Evolutionary conservation across 2,888 invertebrate species (phyloP), one percentile per base, ranked within the genome.

Genomic region (Drosophila paramelanica): DNA sequence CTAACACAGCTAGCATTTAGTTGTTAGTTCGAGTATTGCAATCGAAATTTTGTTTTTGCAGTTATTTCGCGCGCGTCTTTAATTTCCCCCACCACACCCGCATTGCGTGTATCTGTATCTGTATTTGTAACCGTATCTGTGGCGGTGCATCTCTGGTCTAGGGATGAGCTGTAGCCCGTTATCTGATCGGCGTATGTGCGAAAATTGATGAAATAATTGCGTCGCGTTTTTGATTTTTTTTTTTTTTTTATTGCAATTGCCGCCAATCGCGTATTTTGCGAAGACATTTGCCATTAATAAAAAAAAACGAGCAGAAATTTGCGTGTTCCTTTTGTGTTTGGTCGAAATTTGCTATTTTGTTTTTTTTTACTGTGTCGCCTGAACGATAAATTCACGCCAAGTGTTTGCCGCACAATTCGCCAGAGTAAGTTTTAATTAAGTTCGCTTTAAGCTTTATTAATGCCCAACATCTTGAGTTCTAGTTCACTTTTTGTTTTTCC

Each of bases 401-500:
- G 65, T 76, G 61, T 56, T 59, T 36, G 36, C 36, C 53, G 27
- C 31, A 42, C 25, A 50, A 59, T 60, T 79, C 65, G 53, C 36
- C 66, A 79, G 52, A 56, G 80, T 78, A 79, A 78, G 78, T 80
- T 77, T 73, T 77, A 73, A 80, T 80, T 80, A 80, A 70, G 73
- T 77, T 69, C 49, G 33, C 57, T 67, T 67, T 80, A 79, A 77
- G 73, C 80, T 66, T 70, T 77, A 69, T 79, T 73, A 73, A 80
- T 77, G 69, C 56, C 41, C 66, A 49, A 55, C 43, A 65, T 14
- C 49, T 64, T 58, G 53, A 38, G 43, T 43, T 73, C 42, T 45
- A 42, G 39, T 52, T 3, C 45, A 38, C 41, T n/a, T 49, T 10
- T 47, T 36, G 8, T 25, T 31, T 25, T 31, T 53, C 31, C 5